Conservation (phyloP, 2,113 vertebrate genomes). For the Plecotus auritus region DNA sequence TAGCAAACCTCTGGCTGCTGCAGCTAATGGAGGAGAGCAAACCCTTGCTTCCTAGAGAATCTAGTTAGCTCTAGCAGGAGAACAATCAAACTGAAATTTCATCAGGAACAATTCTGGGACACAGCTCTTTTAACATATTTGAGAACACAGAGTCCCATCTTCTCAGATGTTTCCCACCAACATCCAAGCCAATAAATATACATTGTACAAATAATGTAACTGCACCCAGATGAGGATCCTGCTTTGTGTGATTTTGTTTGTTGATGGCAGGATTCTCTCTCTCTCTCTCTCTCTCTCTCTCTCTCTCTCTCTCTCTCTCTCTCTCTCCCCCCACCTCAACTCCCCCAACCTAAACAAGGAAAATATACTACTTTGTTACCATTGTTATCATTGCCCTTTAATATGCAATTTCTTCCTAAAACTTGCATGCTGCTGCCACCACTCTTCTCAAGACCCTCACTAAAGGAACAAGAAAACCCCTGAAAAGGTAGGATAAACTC, state of each 20-base stretch:
- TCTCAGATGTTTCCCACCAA: not conserved
- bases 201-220: not conserved
- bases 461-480: not conserved
- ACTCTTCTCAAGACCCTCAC: slow-evolving; percentile 33
- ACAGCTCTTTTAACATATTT: not conserved
- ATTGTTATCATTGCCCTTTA: not conserved
- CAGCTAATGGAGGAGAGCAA: not conserved
- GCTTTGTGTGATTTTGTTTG: not conserved
- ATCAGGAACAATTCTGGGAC: not conserved
- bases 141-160: not conserved
- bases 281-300: not conserved
- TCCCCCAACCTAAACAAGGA: not conserved
- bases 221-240: not conserved
- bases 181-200: not conserved
- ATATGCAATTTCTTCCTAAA: not conserved
- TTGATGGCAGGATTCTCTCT: not conserved
- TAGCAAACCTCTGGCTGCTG: not conserved
- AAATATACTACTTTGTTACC: not conserved
- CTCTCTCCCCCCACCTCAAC: not conserved
- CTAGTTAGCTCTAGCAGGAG: not conserved
- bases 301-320: not conserved
- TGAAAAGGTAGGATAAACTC: not conserved
- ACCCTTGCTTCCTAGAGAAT: not conserved
- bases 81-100: not conserved
- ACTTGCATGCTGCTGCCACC: not conserved